Conservation (phyloP, 2,113 vertebrate genomes). For the Lethenteron camtschaticum region DNA sequence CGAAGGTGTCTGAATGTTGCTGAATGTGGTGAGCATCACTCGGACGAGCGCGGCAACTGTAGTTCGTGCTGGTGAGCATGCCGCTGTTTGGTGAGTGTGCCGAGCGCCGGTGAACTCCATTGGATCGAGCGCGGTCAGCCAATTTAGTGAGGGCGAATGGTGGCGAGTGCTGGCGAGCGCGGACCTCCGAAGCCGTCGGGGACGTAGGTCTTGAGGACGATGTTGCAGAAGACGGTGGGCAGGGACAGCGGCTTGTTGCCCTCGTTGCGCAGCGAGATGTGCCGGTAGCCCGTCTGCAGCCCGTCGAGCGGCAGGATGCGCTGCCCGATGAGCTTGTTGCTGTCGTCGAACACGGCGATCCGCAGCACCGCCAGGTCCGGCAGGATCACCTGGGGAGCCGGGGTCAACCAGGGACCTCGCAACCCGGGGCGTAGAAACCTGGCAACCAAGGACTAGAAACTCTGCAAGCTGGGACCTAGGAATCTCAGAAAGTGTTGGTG, state of each 20-base stretch:
- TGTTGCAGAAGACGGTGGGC: constrained; percentile 73
- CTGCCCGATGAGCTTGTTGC: constrained; percentile 87
- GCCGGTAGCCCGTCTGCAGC: constrained; percentile 89
- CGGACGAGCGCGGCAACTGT: too few species aligned
- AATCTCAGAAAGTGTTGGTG: not conserved
- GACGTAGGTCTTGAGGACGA: constrained; percentile 89
- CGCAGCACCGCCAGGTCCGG: constrained; percentile 70
- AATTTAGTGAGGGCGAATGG: too few species aligned
- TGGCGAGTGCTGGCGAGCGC: not conserved
- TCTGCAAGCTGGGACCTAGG: not conserved
- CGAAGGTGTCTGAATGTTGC: too few species aligned
- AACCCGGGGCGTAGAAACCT: not conserved
- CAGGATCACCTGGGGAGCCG: constrained; percentile 47
- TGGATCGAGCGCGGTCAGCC: too few species aligned
- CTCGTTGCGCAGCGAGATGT: constrained; percentile 73
- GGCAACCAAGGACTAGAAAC: not conserved
- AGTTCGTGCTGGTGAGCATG: too few species aligned
- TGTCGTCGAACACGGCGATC: constrained; percentile 83
- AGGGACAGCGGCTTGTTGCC: constrained; percentile 68
- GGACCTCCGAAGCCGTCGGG: constrained; percentile 84
- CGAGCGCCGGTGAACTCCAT: too few species aligned
- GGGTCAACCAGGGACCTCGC: not conserved
- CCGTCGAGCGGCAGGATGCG: constrained; percentile 78
- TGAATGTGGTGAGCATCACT: too few species aligned
- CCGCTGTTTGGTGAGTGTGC: too few species aligned